Evolutionary conservation across 1,140 invertebrate species (phyloP), one percentile per base, ranked within the genome.

Genomic region (Zaprionus camerounensis): DNA sequence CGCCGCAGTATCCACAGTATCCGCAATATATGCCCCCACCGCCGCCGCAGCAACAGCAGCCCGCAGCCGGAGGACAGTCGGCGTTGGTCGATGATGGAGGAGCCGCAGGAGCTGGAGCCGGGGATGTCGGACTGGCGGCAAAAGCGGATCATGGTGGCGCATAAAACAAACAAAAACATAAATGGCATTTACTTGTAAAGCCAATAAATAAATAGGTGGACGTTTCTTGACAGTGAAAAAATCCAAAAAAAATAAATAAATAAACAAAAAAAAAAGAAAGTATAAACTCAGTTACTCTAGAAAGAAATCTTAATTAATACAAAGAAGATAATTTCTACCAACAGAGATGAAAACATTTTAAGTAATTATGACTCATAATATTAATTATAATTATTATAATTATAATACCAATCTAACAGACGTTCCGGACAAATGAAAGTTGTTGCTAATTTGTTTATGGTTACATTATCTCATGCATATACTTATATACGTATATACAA

Each of bases 1-100:
- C 90, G 55, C 80, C 91, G 46, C 92, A 91, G 53, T 90, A 92
- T 81, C 86, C 85, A 64, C 92, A 93, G 51, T 79, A 93, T 58
- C 93, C 93, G 66, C 88, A 78, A 56, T 93, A 94, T 62, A 88
- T 91, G 79, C 92, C 91, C 36, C 91, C 93, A 80, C 91, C 91
- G 67, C 86, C 81, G 62, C 82, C 73, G 61, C 81, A 71, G 46
- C 80, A 82, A 76, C 76, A 81, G 71, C 88, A 85, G 74, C 87
- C 80, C 53, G 73, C 87, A 31, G 78, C 80, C 69, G 87, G 73
- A 44, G 87, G 86, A 69, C 90, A 90, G 36, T 87, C 91, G 64
- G 90, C 90, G 34, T 76, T 87, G 73, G 85, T 80, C 38, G 91
- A 78, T 67, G 78, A 78, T 34, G 85, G 64, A 4, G 72, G 20